A percentile compares a stretch with the other conserved stretches of the same genome.
Conservation (phyloP, 35 echinoderm and acorn worm species). For the Patiria miniata region DNA sequence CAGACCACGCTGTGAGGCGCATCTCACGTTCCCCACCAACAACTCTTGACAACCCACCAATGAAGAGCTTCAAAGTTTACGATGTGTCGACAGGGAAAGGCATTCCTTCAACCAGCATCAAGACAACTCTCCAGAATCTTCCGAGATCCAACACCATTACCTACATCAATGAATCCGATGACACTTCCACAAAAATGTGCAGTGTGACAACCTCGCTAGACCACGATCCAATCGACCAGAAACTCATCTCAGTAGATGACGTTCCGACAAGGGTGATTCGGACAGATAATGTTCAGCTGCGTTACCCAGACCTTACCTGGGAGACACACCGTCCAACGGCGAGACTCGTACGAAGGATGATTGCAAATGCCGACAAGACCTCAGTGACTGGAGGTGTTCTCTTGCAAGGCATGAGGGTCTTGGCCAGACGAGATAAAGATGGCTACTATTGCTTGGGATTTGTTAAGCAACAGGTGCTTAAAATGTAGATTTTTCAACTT, state of each 20-base stretch:
- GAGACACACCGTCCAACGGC: conserved; percentile 50
- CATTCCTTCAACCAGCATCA: conserved; percentile 62
- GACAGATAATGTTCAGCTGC: conserved; percentile 10
- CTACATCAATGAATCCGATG: conserved; percentile 35
- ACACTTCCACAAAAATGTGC: conserved; percentile 58
- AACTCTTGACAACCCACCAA: conserved; percentile 49
- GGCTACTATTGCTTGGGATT: conserved; percentile 87
- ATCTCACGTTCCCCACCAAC: not conserved
- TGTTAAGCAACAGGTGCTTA: conserved; percentile 75
- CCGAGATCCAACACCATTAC: conserved; percentile 48
- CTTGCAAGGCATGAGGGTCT: conserved; percentile 75
- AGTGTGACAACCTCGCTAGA: conserved; percentile 85
- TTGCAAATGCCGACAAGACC: conserved; percentile 34
- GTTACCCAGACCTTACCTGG: conserved; percentile 67
- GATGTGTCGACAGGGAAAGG: conserved; percentile 11
- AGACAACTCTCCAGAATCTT: conserved; percentile 60
- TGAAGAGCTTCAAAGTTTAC: conserved; percentile 20
- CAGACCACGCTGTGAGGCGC: conserved; percentile 47
- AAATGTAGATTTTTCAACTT: not conserved
- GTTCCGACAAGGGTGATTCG: conserved; percentile 33
- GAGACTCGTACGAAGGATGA: conserved; percentile 56
- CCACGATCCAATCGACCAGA: conserved; percentile 54
- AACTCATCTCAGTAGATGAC: conserved; percentile 40
- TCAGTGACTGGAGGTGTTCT: conserved; percentile 34
- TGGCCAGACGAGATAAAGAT: conserved; percentile 86